Evolutionary conservation across 37 sponge, comb jelly and placozoan genomes (phyloP), one percentile per base, ranked within the genome.

Genomic region (Hormiphora californensis): DNA sequence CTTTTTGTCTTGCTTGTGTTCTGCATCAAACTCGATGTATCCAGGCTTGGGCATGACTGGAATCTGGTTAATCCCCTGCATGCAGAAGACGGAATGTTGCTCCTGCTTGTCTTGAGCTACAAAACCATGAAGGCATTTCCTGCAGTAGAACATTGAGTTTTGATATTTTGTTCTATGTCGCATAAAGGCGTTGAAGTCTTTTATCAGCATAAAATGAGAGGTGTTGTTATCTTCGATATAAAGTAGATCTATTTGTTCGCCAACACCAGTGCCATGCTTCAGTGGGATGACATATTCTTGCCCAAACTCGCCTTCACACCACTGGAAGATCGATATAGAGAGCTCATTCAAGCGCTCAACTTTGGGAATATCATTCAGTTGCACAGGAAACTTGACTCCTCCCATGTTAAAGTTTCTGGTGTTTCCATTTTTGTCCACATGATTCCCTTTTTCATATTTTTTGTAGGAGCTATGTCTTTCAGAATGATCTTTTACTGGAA

Each of bases 121-220:
- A 65, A 65, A 65, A 7, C 68, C 68, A 65, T 65, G 68, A 7
- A 65, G 25, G 38, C 68, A 65, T 28, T 65, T 65, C 35, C 68
- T 31, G 19, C 68, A 65, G 68, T 65, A 65, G 19, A 65, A 65
- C 68, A 65, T 65, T 12, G 68, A 36, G 68, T 65, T 8, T 7
- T 65, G 68, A 35, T 65, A 32, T 25, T 65, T 65, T 36, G 68
- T 36, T 65, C 68, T 65, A 15, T 25, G 12, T 32, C 68, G 35
- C 68, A 65, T 65, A 32, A 65, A 65, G 31, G 68, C 68, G 19
- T 31, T 65, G 21, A 65, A 46, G 12, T 46, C 51, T 46, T 46
- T 46, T 8, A 46, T 46, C 11, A 46, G 51, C 51, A 46, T 46
- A 28, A 36, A 65, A 65, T 65, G 68, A 65, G 68, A 36, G 4